Evolutionary conservation across 2,113 vertebrate genomes (phyloP), one percentile per base, ranked within the genome.

Genomic region (Albula glossodonta): DNA sequence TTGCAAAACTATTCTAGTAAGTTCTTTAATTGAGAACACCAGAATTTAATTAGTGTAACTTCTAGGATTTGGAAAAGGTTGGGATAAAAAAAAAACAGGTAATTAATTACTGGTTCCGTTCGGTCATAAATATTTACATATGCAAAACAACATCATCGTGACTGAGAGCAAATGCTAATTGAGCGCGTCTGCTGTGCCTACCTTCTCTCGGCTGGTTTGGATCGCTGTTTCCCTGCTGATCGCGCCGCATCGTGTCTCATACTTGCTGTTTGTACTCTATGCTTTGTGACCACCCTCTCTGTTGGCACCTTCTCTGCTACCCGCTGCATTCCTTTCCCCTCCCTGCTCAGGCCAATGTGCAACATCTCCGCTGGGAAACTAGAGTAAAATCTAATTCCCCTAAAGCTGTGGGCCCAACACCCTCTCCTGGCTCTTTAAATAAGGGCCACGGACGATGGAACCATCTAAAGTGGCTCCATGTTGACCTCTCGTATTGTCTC

Each of bases 21-120:
- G n/a, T 70, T n/a, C 63, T 56, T 56, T 70, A 19, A 63, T 70
- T 70, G 63, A n/a, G 63, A 70, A 70, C 63, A 70, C 63, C 63
- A 70, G 63, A n/a, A 22, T 70, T 70, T 22, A 70, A 70, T 70
- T 70, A 70, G 3, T 70, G 6, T n/a, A n/a, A 70, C 63, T 22
- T 70, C 63, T 5, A n/a, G 3, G 63, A 70, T 70, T n/a, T 70
- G 19, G 22, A n/a, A 70, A 70, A 70, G 63, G 22, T 70, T n/a
- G 17, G 22, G n/a, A 70, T 70, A 70, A 70, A 22, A 70, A 70
- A 70, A 70, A 5, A 56, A 56, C 53, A 56, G 53, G 17, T 70
- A 70, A n/a, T 70, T 70, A 22, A 70, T 70, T 70, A 22, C 63
- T 17, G 63, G 63, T n/a, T 70, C 22, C n/a, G 63, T 70, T 17